Base-by-base conservation (phyloP, 2,888 invertebrate genomes). In the Aporophyla lueneburgensis region DNA sequence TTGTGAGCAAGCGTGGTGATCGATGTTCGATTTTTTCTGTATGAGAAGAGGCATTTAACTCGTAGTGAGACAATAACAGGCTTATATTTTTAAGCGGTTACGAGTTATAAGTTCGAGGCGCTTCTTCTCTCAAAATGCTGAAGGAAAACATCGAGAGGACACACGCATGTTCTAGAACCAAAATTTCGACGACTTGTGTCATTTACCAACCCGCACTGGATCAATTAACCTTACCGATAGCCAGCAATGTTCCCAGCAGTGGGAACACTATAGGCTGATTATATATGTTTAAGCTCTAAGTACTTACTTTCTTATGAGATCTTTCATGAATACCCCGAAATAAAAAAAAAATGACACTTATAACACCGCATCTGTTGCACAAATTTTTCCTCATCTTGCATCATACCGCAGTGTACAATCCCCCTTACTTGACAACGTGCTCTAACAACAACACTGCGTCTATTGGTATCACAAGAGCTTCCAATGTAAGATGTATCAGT, bases 381-480 rank as follows among this genome's bases (percentile, higher is more conserved):
- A 33, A 72, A 21, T 14, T 1, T 46, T 21, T 16, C 14, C n/a
- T 33, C 51, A 53, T 70, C 58, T 74, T 43, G 51, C 58, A 40
- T 73, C 51, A 73, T n/a, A 73, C 62, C 12, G 19, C 67, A 73
- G 73, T 86, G 67, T 68, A 68, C 0, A 63, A 27, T 67, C 46
- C 7, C 62, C 81, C n/a, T 81, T 62, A 83, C 3, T 43, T 53
- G 12, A 63, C 75, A 76, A 86, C 77, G 81, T 87, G 79, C 78
- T 87, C 72, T 69, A 63, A 81, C 81, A 85, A 85, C 77, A 87
- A 80, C 72, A 83, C 74, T 63, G 62, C 75, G 74, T 81, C 75
- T 83, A 86, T 83, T 83, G 85, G 85, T 83, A 83, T 75, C 74
- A 67, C 79, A 63, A 85, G 81, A 87, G 75, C 76, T 87, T 71